Conservation (phyloP, 2,888 invertebrate species). For the Pasiphila rectangulata region DNA sequence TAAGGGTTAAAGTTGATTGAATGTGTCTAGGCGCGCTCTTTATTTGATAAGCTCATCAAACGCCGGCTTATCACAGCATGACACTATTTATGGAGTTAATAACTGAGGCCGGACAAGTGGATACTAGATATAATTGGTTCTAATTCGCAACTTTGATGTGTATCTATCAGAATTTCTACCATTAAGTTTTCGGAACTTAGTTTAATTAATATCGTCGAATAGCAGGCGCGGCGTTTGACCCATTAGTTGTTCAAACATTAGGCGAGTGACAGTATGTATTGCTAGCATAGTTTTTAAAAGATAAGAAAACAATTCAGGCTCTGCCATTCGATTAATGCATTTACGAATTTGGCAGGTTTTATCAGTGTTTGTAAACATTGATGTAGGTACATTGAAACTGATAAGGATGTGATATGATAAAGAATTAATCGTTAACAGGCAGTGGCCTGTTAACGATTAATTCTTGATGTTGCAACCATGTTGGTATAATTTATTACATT, state of each 20-base stretch:
- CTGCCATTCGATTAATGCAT: neutral
- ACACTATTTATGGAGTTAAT: constrained; percentile 21
- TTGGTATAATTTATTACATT: too few relatives aligned
- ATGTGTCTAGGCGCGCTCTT: neutral
- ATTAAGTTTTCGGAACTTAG: constrained; percentile 5
- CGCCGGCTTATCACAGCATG: constrained; percentile 10
- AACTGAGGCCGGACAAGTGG: constrained; percentile 18
- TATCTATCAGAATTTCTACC: too few relatives aligned
- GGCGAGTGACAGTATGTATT: constrained; percentile 42
- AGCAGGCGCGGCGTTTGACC: constrained; percentile 53
- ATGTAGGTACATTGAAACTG: too few relatives aligned
- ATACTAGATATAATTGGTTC: too few relatives aligned
- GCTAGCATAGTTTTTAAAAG: neutral
- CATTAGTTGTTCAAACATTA: constrained; percentile 70
- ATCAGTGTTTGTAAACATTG: constrained; percentile 8
- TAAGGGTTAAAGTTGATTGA: neutral
- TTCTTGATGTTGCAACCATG: too few relatives aligned
- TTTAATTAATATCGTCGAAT: constrained; percentile 54
- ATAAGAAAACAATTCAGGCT: neutral
- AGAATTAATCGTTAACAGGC: neutral
- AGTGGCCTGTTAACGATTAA: neutral
- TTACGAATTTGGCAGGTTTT: constrained; percentile 9
- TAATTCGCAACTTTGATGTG: too few relatives aligned
- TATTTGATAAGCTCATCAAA: constrained; percentile 18
- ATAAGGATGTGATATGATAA: constrained; percentile 1